A percentile compares a stretch with the other conserved stretches of the same genome.
Conservation (phyloP, 1,140 invertebrate species). For the Drosophila willistoni region DNA sequence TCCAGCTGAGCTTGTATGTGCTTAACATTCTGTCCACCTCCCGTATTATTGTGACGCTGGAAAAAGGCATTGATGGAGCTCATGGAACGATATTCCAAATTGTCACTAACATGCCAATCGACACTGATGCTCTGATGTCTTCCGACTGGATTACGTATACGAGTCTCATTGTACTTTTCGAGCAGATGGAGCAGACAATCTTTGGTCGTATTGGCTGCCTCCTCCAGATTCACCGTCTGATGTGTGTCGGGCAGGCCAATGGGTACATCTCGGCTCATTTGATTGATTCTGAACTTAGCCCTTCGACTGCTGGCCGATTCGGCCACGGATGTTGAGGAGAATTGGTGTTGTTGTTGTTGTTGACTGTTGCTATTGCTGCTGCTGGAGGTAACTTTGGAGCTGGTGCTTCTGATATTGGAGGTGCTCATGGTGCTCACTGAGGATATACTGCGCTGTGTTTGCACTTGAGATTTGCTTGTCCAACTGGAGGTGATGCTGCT, state of each 20-base stretch:
- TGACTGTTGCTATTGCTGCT: conserved; percentile 7
- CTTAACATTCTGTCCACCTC: conserved; percentile 77
- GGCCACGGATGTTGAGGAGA: conserved; percentile 34
- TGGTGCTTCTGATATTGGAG: conserved; percentile 53
- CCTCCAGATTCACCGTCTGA: conserved; percentile 85
- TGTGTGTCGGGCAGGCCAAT: conserved; percentile 85
- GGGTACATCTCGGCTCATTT: conserved; percentile 86
- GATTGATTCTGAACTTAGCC: conserved; percentile 86
- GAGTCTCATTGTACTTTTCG: conserved; percentile 88
- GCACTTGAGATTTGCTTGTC: conserved; percentile 34
- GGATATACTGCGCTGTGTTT: conserved; percentile 43
- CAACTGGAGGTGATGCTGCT: conserved; percentile 15
- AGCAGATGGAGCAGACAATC: conserved; percentile 88
- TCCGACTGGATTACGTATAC: conserved; percentile 67
- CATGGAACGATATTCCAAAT: conserved; percentile 85
- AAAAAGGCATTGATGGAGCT: conserved; percentile 88
- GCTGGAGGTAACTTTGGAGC: conserved; percentile 16
- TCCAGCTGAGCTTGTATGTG: conserved; percentile 79
- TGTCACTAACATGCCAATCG: conserved; percentile 80
- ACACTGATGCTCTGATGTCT: conserved; percentile 82
- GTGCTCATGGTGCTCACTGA: conserved; percentile 56
- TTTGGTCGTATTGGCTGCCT: conserved; percentile 88
- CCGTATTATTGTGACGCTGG: conserved; percentile 85
- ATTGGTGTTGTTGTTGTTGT: conserved; percentile 39
- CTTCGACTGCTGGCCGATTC: conserved; percentile 80